Conservation (phyloP, 2,888 invertebrate species). For the Apantesis nais region DNA sequence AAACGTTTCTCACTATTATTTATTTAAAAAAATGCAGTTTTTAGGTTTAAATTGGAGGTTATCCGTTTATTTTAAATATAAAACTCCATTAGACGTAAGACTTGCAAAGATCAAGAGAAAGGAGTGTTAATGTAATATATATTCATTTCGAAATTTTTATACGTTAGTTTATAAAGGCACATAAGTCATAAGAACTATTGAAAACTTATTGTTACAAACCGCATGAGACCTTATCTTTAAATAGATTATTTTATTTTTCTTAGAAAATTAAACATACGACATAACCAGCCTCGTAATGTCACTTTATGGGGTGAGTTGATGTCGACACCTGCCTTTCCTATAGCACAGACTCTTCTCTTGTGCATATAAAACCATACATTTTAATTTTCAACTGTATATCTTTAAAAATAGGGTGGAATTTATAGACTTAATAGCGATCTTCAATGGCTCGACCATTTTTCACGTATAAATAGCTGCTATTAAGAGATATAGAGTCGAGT, state of each 20-base stretch:
- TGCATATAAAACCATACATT: conserved; percentile 10
- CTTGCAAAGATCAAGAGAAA: too few relatives aligned
- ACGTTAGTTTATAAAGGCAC: too few relatives aligned
- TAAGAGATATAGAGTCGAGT: conserved; percentile 43
- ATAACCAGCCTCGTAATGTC: conserved; percentile 42
- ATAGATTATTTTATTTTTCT: neutral
- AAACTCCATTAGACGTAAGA: too few relatives aligned
- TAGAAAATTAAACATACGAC: conserved; percentile 13
- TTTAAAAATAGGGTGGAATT: conserved; percentile 18
- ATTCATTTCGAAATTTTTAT: too few relatives aligned
- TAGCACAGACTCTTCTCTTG: conserved; percentile 25
- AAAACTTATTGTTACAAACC: too few relatives aligned
- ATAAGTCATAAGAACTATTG: neutral
- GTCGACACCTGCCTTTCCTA: conserved; percentile 38
- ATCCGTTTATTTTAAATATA: neutral
- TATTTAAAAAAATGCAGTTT: neutral
- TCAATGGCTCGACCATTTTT: conserved; percentile 28
- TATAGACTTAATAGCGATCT: neutral
- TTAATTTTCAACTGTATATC: conserved; percentile 8
- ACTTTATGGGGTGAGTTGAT: conserved; percentile 22
- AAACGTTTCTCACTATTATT: neutral
- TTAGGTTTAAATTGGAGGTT: neutral
- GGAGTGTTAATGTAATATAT: too few relatives aligned
- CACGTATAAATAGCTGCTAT: conserved; percentile 38
- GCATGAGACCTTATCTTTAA: neutral